These are phyloP conservation scores for Arenaria interpres DNA, from an alignment of 2,113 vertebrate genomes.

Conservation along the genomic window DNA sequence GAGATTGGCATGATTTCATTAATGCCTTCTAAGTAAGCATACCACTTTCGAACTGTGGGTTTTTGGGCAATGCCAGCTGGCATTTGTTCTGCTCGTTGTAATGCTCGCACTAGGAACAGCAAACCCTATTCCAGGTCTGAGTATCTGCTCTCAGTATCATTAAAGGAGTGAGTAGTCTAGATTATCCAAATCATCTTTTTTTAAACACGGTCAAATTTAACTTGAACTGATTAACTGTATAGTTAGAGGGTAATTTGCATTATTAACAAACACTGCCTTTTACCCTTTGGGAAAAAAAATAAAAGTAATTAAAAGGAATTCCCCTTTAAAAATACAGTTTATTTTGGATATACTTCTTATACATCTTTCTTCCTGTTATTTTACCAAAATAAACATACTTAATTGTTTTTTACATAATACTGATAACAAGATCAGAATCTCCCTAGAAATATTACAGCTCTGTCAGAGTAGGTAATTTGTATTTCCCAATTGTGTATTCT, in stretches of 20 bases:
- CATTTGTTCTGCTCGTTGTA: no score
- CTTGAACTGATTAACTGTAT: background rate
- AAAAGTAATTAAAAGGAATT: background rate
- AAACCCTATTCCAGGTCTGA: no score
- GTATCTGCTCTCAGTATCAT: no score
- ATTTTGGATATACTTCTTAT: background rate
- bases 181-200: background rate
- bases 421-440: background rate
- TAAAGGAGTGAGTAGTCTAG: background rate
- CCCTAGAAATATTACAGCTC: no score
- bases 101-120: no score
- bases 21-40: no score
- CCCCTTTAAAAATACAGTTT: background rate
- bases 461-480: no score
- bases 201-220: background rate
- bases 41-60: no score
- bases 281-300: background rate
- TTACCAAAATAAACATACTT: background rate
- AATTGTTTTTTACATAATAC: background rate
- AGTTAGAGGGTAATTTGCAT: background rate
- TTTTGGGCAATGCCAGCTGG: no score
- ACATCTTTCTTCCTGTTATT: background rate
- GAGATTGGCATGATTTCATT: no score
- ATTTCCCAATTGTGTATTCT: no score
- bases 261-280: background rate